Percentiles rank a stretch among this genome's conserved stretches.
phyloP scores from a whole-genome alignment of 2,888 invertebrate species.

The Branchellion lobata region DNA sequence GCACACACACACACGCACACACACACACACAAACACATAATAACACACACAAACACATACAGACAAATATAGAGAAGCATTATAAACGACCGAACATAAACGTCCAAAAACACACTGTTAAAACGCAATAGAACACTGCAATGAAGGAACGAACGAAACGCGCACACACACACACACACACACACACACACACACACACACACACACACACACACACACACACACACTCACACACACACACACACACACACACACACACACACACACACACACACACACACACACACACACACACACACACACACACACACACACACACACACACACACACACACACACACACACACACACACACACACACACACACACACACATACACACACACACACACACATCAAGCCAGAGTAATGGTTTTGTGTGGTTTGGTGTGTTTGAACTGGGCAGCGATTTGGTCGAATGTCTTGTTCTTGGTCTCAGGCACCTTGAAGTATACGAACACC shows the following conservation, averaged over 20 bases:
- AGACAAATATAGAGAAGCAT: too few species aligned
- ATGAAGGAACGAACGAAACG: too few species aligned
- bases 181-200: too few species aligned
- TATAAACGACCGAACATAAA: too few species aligned
- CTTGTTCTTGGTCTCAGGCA: conserved; percentile 53
- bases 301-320: conserved; percentile 28
- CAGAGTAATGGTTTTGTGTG: not conserved
- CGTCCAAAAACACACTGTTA: too few species aligned
- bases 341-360: conserved; percentile 15
- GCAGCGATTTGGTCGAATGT: conserved; percentile 53
- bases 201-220: too few species aligned
- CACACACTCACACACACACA: too few species aligned
- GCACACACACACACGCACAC: conserved; percentile 8
- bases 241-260: not conserved
- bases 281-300: conserved; percentile 30
- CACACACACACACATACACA: conserved; percentile 20
- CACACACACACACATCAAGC: conserved; percentile 19
- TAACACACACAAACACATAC: not conserved
- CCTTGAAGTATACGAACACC: conserved; percentile 52
- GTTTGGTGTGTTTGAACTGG: conserved; percentile 41
- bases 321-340: conserved; percentile 17
- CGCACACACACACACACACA: too few species aligned
- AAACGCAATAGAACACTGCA: too few species aligned
- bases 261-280: conserved; percentile 30
- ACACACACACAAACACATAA: not conserved